phyloP scores from a whole-genome alignment of 2,113 vertebrate species.

The Lophura nycthemera region DNA sequence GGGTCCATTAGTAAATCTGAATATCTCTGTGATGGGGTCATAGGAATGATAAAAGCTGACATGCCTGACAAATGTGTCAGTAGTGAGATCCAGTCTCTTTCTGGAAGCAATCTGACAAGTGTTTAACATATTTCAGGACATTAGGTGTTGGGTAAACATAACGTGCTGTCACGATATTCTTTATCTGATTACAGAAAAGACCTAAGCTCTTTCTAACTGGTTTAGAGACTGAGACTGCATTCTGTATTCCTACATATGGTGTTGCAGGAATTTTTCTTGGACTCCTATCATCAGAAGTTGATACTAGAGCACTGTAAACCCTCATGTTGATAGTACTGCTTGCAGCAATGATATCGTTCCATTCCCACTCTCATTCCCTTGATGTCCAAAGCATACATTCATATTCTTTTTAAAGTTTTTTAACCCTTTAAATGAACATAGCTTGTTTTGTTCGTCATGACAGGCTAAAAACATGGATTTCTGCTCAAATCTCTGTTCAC shows the following conservation, averaged over 20 bases:
- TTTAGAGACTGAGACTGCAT: not conserved
- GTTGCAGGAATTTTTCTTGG: not conserved
- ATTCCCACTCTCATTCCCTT: not conserved
- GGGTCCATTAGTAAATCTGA: slow-evolving; percentile 39
- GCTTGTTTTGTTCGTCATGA: not conserved
- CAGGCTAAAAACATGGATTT: not conserved
- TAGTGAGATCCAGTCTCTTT: slow-evolving; percentile 3
- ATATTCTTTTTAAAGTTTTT: not conserved
- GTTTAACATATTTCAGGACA: not conserved
- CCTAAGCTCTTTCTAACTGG: not conserved
- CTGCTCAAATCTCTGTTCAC: not conserved
- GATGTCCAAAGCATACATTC: not conserved
- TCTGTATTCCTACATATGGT: not conserved
- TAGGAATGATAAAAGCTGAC: slow-evolving; percentile 55
- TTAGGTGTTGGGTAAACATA: not conserved
- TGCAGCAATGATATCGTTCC: not conserved
- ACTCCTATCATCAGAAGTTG: not conserved
- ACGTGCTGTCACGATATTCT: not conserved
- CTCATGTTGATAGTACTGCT: not conserved
- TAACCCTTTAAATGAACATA: not conserved
- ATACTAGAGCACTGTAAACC: not conserved
- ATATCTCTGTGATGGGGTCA: slow-evolving; percentile 48
- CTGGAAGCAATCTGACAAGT: not conserved
- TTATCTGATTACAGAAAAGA: not conserved
- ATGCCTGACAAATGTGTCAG: slow-evolving; percentile 48